Conservation (phyloP, 2,113 vertebrate species). For the Tyto alba region DNA sequence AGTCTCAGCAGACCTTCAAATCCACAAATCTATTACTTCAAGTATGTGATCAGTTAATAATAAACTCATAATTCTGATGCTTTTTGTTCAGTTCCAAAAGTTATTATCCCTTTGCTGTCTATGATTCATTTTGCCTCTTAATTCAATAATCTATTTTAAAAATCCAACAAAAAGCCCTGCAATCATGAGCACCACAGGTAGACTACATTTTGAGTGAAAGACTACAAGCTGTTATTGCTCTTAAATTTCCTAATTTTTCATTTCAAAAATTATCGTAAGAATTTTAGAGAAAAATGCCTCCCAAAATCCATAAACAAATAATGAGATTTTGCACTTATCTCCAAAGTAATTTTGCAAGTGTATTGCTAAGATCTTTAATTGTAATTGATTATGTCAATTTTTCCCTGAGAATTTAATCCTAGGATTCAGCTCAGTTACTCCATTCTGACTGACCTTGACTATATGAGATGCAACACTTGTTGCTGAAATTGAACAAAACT, state of each 20-base stretch:
- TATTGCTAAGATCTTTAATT: conserved; percentile 47
- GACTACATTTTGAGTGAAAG: not conserved
- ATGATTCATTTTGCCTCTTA: not conserved
- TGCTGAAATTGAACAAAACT: conserved; percentile 32
- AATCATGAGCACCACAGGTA: not conserved
- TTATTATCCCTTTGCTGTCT: not conserved
- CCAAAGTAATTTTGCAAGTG: conserved; percentile 22
- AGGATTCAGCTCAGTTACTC: conserved; percentile 30
- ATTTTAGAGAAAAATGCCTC: conserved; percentile 30
- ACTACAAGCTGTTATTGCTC: not conserved
- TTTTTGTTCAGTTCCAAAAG: not conserved
- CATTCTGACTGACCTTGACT: conserved; percentile 36
- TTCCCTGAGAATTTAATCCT: conserved; percentile 32
- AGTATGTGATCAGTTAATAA: not conserved
- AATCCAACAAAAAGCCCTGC: not conserved
- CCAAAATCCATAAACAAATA: conserved; percentile 54
- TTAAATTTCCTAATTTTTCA: conserved; percentile 16
- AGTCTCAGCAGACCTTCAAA: not conserved
- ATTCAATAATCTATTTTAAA: not conserved
- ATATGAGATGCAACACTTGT: not conserved
- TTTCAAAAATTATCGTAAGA: conserved; percentile 11
- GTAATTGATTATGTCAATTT: conserved; percentile 40
- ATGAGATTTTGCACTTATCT: conserved; percentile 28
- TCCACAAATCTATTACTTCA: not conserved
- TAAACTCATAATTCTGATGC: not conserved